Conservation (phyloP, 2,888 invertebrate genomes). For the Myathropa florea region DNA sequence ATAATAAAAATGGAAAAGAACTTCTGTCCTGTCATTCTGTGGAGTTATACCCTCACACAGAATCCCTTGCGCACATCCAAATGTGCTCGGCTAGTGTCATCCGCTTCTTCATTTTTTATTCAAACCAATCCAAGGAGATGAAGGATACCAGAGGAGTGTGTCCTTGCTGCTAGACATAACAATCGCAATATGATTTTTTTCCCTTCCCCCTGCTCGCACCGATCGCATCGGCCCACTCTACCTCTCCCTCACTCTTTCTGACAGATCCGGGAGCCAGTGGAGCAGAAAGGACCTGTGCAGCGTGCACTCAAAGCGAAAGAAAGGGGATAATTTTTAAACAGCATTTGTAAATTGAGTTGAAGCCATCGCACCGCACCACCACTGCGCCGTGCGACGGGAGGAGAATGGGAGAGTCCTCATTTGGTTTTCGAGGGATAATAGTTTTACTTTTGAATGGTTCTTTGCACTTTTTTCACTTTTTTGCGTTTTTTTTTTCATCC, state of each 20-base stretch:
- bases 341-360: constrained; percentile 68
- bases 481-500: background rate
- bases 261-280: background rate
- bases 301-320: constrained; percentile 10
- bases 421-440: constrained; percentile 58
- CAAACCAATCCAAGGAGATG: constrained; percentile 58
- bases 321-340: constrained; percentile 69
- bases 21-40: constrained; percentile 42
- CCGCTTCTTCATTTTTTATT: constrained; percentile 48
- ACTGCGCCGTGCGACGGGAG: background rate
- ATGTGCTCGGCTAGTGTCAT: constrained; percentile 61
- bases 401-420: background rate
- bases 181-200: constrained; percentile 65
- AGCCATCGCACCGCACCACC: constrained; percentile 37
- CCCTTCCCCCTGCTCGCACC: constrained; percentile 17
- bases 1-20: constrained; percentile 18
- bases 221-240: background rate
- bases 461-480: constrained; percentile 9
- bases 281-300: constrained; percentile 25
- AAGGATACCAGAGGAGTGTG: constrained; percentile 31
- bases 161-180: constrained; percentile 57
- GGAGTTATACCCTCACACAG: constrained; percentile 50
- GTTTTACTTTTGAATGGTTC: constrained; percentile 52
- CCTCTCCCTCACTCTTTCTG: background rate
- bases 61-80: constrained; percentile 27